Evolutionary conservation across 2,113 vertebrate species (phyloP).

Genomic region (Hydrochoerus hydrochaeris): DNA sequence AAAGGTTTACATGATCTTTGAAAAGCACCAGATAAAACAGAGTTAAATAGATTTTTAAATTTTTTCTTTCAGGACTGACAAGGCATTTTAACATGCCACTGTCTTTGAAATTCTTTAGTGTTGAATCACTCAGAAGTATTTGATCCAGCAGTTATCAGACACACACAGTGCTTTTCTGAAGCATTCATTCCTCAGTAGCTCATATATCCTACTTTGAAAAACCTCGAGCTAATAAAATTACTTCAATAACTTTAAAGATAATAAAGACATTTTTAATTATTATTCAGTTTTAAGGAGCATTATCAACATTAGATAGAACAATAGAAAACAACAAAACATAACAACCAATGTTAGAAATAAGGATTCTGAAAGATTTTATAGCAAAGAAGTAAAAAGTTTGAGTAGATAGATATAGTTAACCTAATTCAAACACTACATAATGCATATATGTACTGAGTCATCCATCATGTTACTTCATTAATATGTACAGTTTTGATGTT

Average conservation of each 20-base stretch:
- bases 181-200: not conserved
- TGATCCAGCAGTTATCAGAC: not conserved
- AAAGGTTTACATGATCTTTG: not conserved
- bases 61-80: not conserved
- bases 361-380: not conserved
- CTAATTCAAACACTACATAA: not conserved
- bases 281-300: not conserved
- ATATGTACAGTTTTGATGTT: not conserved
- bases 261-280: not conserved
- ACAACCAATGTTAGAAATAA: not conserved
- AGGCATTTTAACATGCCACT: not conserved
- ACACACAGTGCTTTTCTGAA: not conserved
- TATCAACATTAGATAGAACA: not conserved
- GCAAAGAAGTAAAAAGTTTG: not conserved
- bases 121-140: not conserved
- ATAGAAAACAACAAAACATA: not conserved
- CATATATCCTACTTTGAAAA: not conserved
- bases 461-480: no score
- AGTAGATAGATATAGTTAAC: no score
- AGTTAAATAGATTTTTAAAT: not conserved
- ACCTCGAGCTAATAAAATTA: not conserved
- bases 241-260: not conserved
- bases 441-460: not conserved
- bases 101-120: not conserved
- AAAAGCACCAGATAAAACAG: not conserved